Evolutionary conservation across 2,888 invertebrate genomes (phyloP), one percentile per base, ranked within the genome.

Genomic region (Aleiodes testaceus): DNA sequence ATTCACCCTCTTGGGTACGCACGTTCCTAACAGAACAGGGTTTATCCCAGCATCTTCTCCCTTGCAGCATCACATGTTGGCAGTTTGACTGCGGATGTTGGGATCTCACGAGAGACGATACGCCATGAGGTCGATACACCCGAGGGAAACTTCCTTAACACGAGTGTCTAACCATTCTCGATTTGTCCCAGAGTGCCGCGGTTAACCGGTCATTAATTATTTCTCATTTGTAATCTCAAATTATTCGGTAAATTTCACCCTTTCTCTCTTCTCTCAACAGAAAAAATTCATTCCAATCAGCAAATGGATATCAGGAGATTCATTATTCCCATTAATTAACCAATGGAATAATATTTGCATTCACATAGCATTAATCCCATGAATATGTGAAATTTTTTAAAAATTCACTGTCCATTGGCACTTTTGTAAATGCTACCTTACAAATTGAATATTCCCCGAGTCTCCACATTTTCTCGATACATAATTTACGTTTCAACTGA

Each of bases 81-180:
- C 42, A 65, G 44, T 65, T 30, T 65, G 30, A 47, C 55, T 70
- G 55, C 59, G 70, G 66, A 66, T 70, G 66, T 70, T 55, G 55
- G 45, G 44, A 45, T 26, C 70, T 66, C 55, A 66, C 47, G 14
- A 36, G 53, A 63, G 45, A 63, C 22, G 18, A 45, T 47, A 55
- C 42, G 49, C 47, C 45, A 47, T 64, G 53, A 53, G 55, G 65
- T 65, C 65, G 65, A 53, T 70, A 65, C 69, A 55, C 65, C 65
- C 65, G 64, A 42, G 50, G 30, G 66, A 36, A 36, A 22, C 36
- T 36, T 53, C 18, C 16, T n/a, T 9, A 26, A 63, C 63, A 63
- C 14, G 42, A 14, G 18, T 36, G n/a, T 16, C 16, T 36, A 59
- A 55, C 55, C 55, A 55, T 18, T 59, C 42, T 12, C 36, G 36